Evolutionary conservation across 2,888 invertebrate species (phyloP).

Genomic region (Lomographa bimaculata): DNA sequence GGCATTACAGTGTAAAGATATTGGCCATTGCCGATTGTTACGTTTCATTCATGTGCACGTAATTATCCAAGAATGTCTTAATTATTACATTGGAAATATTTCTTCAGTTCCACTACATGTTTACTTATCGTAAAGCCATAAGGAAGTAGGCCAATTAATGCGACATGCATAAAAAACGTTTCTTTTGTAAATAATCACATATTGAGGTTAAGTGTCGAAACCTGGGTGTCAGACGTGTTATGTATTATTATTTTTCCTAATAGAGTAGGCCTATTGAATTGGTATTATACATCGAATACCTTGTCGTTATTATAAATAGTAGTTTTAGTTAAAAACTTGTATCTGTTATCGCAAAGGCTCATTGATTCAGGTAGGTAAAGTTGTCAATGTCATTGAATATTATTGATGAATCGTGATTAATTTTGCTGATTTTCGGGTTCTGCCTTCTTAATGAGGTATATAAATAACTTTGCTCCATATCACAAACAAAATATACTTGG

Average conservation of each 20-base stretch:
- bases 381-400: constrained; percentile 61
- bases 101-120: constrained; percentile 9
- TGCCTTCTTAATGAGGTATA: neutral
- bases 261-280: constrained; percentile 1
- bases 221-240: constrained; percentile 52
- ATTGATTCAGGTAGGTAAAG: constrained; percentile 51
- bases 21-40: constrained; percentile 80
- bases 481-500: neutral
- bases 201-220: constrained; percentile 80
- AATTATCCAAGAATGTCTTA: constrained; percentile 36
- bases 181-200: constrained; percentile 55
- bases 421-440: too few species aligned
- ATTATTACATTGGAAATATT: constrained; percentile 10
- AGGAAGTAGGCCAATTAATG: constrained; percentile 15
- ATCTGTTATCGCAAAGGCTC: constrained; percentile 30
- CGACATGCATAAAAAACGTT: constrained; percentile 38
- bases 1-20: constrained; percentile 75
- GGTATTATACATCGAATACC: constrained; percentile 1
- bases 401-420: neutral
- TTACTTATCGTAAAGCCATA: constrained; percentile 6
- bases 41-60: constrained; percentile 77
- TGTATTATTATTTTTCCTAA: constrained; percentile 32
- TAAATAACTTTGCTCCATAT: neutral
- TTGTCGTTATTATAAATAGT: neutral
- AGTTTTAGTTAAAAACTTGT: constrained; percentile 26